Base-by-base conservation (phyloP, 1,140 invertebrate species). In the Drosophila ohnishii region DNA sequence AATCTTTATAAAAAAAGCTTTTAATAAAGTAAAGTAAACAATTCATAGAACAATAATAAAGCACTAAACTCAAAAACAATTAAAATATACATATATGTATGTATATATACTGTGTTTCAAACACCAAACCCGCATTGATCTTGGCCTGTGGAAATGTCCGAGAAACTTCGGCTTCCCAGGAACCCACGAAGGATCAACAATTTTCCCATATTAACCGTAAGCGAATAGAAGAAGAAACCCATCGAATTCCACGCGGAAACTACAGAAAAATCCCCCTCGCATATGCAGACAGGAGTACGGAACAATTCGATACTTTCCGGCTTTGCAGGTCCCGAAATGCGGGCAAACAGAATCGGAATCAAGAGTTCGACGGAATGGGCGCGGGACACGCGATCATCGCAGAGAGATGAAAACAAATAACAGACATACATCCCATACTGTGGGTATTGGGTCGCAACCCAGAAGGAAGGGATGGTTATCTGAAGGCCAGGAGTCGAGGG, bases 231-330 rank as follows among this genome's bases (percentile, higher is more conserved):
- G 28, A 76, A 76, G 66, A 66, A 79, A 76, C 39, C 61, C 66
- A 62, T 56, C 37, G 42, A 67, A 82, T 70, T 80, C 16, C 67
- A 44, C 4, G 57, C 37, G 67, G 22, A 80, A 83, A 87, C 47
- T 30, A 62, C 58, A 64, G 32, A 37, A 74, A 88, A 88, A 77
- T 77, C 75, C 77, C 75, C 64, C 56, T 57, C 42, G 53, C 51
- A 61, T 44, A 58, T 75, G 30, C 51, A 72, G 53, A 48, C 22
- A 39, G 28, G 28, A 32, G 14, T 37, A 10, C 66, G 35, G 30
- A 25, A 82, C 75, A 70, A 89, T 87, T 90, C 60, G 87, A 90
- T 90, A 90, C 87, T 90, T 90, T 89, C 66, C 55, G 80, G 45
- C 63, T 63, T 84, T 63, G 69, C 84, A 89, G 85, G 86, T 85